Evolutionary conservation across 2,113 vertebrate genomes (phyloP), one percentile per base, ranked within the genome.

Genomic region (Chaetorhynchus papuensis): DNA sequence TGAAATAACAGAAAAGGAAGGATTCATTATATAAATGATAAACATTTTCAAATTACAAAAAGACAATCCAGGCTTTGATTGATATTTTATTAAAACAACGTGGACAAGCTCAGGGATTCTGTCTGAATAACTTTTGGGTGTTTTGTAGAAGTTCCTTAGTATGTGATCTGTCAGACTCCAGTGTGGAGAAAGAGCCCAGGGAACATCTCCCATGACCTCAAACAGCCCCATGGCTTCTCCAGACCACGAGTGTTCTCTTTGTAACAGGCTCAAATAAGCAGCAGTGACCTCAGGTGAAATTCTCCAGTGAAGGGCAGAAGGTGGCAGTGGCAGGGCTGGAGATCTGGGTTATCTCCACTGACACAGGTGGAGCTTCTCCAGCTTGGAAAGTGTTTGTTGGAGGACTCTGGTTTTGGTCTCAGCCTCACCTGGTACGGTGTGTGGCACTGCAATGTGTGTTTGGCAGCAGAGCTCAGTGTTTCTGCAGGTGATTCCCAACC

Each of bases 1-100:
- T 83, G 85, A 93, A 90, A 93, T 74, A 88, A 92, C 64, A 90
- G 39, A 87, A 89, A 89, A 64, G 47, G 56, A 26, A 57, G 65
- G 61, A 89, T 60, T 69, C 24, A 22, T 68, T 84, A 7, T 41
- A 60, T 60, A 83, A 65, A 12, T 16, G 57, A 42, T 19, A 84
- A 70, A 66, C 59, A 68, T 30, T 68, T 89, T n/a, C 61, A 68
- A 87, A 85, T 87, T 81, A 83, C 5, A 26, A 54, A 20, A 70
- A 33, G 52, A 39, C 69, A 60, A 41, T 8, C 16, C 23, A n/a
- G 60, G 63, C 50, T 79, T 78, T 57, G 75, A 88, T 19, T 61
- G 85, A 5, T 53, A 15, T 70, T 92, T 72, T 64, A n/a, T 65
- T 56, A 57, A 37, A 57, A 42, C 20, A 87, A 42, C 23, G 47